Base-by-base conservation (phyloP, 2,113 vertebrate species). In the Melanocharis versteri region DNA sequence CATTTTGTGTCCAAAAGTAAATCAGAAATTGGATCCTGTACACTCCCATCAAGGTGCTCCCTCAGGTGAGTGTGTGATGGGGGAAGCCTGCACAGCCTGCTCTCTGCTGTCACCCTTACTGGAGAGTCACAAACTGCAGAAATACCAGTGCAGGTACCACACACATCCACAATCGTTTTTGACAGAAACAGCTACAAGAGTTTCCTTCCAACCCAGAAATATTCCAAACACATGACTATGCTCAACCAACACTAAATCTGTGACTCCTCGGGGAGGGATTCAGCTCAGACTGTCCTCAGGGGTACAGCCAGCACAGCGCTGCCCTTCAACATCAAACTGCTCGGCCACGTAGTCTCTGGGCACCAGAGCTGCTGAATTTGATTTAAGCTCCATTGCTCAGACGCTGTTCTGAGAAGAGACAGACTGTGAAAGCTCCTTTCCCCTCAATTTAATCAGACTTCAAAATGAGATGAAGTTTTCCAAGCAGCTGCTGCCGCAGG, bases 391-490 rank as follows among this genome's bases (percentile, higher is more conserved):
- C 44, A 33, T 75, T 58, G 62, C 80, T 87, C 89, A 87, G 83
- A 62, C 5, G 13, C 68, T 79, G 39, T 79, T 94, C 94, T 82
- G 87, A 78, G 89, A 94, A 91, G 80, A 78, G 80, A 61, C 73
- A 85, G 92, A 48, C 71, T 45, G 45, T 85, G 89, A 89, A 79
- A 91, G 51, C 81, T 93, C 68, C 64, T 82, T 93, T 93, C 77
- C 27, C 65, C 81, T 92, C 83, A 80, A 72, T 94, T 94, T 77
- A 87, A 94, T 92, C 80, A 90, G 62, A 60, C 72, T 85, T 91
- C 76, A 71, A 89, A 95, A 92, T 62, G 78, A 94, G 79, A 56
- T 92, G 30, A 92, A 93, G 83, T 91, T 94, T 94, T 73, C 90
- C 95, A 80, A 90, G 94, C 75, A 92, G 86, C 83, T 70, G 65